These are phyloP conservation scores for Spizaetus ornatus DNA, from an alignment of 2,113 vertebrate genomes.

Conservation along the genomic window DNA sequence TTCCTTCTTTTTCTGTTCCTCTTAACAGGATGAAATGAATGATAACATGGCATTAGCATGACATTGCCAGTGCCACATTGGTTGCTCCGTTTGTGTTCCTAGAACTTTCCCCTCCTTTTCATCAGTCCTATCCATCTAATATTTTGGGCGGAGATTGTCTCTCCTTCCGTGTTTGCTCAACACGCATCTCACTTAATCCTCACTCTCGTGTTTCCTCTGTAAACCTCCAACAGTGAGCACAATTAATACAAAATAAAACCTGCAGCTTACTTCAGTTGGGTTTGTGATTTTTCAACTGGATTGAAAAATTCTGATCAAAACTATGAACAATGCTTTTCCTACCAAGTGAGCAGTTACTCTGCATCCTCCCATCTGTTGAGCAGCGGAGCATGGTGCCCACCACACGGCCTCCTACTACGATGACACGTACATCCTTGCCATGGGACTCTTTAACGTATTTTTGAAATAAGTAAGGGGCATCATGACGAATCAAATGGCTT, in stretches of 20 bases:
- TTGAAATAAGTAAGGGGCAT: conserved; percentile 82
- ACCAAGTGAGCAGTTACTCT: conserved; percentile 84
- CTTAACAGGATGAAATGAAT: background rate
- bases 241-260: background rate
- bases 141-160: background rate
- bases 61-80: background rate
- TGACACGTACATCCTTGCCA: conserved; percentile 80
- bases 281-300: background rate
- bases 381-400: conserved; percentile 84
- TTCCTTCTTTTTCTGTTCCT: background rate
- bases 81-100: background rate
- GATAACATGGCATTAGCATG: background rate
- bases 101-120: background rate
- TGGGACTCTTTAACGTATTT: conserved; percentile 82
- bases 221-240: background rate
- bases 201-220: background rate
- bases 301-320: background rate
- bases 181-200: background rate
- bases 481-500: conserved; percentile 81
- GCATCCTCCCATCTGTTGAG: conserved; percentile 83
- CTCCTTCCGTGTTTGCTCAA: background rate
- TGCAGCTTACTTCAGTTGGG: background rate
- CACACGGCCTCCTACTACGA: conserved; percentile 81
- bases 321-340: conserved; percentile 18
- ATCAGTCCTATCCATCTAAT: background rate